Percentiles rank a stretch among this genome's conserved stretches.
Evolutionary conservation across 2,797 vertebrate genomes (phyloP).

Genomic region (Peromyscus attwateri): DNA sequence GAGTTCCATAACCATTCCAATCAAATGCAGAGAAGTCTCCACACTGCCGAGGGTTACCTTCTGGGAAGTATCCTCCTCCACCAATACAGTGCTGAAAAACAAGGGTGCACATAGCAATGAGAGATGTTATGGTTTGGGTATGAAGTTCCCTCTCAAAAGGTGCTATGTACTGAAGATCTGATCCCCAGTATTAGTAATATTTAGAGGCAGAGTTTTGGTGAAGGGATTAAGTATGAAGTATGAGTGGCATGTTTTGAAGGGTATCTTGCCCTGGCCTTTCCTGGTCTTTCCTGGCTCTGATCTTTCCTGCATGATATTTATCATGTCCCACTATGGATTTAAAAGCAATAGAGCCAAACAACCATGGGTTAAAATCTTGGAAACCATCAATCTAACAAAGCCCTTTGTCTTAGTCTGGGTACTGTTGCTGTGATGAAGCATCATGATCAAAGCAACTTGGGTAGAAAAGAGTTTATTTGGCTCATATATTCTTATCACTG

Average conservation of each 20-base stretch:
- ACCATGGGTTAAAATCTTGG: not conserved
- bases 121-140: not conserved
- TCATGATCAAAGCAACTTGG: not conserved
- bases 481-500: not conserved
- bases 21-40: constrained; percentile 83
- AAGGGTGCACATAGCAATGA: rapidly evolving
- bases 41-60: constrained; percentile 68
- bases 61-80: constrained; percentile 84
- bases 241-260: not conserved
- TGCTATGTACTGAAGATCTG: not conserved
- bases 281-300: not conserved
- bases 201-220: not conserved
- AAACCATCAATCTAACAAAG: not conserved
- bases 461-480: not conserved
- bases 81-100: constrained; percentile 83
- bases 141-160: not conserved
- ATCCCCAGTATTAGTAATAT: not conserved
- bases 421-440: not conserved
- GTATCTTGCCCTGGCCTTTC: not conserved
- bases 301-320: not conserved
- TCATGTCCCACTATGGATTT: not conserved
- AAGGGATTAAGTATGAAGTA: not conserved
- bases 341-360: not conserved
- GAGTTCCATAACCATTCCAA: constrained; percentile 83
- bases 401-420: not conserved